Percentiles rank a stretch among this genome's conserved stretches.
Conservation (phyloP, 1,140 invertebrate species). For the Halictus rubicundus region DNA sequence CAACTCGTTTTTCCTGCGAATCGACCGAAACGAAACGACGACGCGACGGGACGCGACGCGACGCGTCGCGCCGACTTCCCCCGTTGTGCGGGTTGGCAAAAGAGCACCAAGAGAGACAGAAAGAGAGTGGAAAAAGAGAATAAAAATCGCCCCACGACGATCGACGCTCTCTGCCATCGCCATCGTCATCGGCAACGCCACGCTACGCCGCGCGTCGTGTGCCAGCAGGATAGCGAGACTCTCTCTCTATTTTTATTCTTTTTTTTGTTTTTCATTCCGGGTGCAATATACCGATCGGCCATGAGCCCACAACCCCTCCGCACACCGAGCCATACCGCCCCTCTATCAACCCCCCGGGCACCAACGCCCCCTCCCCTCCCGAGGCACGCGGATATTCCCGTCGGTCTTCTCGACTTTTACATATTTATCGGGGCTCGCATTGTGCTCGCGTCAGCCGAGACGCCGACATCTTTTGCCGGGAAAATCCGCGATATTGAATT, state of each 20-base stretch:
- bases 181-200: background rate
- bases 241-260: too few relatives aligned
- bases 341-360: too few relatives aligned
- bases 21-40: conserved; percentile 55
- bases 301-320: background rate
- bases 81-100: background rate
- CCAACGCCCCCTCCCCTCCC: background rate
- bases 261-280: conserved; percentile 10
- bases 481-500: conserved; percentile 64
- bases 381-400: conserved; percentile 50
- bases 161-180: background rate
- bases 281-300: conserved; percentile 30
- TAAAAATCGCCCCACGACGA: conserved; percentile 8
- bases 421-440: conserved; percentile 69
- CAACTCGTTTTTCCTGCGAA: conserved; percentile 71
- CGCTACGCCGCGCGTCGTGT: background rate
- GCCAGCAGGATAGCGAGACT: background rate
- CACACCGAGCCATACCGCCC: too few relatives aligned
- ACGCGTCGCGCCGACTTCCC: background rate
- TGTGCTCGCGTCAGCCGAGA: conserved; percentile 66
- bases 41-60: too few relatives aligned
- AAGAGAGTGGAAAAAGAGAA: background rate
- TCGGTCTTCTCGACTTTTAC: conserved; percentile 67
- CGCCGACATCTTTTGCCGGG: conserved; percentile 62
- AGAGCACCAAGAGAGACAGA: background rate